phyloP scores from a whole-genome alignment of 2,888 invertebrate genomes.

The Priocnemis perturbator region DNA sequence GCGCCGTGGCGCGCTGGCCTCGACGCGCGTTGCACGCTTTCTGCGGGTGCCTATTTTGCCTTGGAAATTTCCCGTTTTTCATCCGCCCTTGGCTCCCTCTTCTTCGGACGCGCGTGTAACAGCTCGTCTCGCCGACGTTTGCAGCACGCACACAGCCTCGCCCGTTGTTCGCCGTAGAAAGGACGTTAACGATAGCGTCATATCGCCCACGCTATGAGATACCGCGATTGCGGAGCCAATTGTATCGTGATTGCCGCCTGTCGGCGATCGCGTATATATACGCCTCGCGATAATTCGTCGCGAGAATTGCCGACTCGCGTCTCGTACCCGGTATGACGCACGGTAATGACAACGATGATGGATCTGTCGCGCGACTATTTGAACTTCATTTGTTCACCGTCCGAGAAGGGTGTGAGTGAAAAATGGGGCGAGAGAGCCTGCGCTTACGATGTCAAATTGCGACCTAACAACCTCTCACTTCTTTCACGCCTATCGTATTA shows the following conservation, averaged over 20 bases:
- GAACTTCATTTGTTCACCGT: slow-evolving; percentile 5
- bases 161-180: slow-evolving; percentile 28
- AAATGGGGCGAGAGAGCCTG: not conserved
- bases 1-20: slow-evolving; percentile 23
- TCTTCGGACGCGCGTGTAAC: not conserved
- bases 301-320: slow-evolving; percentile 20
- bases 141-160: slow-evolving; percentile 3
- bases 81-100: slow-evolving; percentile 16
- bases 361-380: slow-evolving; percentile 33
- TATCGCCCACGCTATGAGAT: slow-evolving; percentile 22
- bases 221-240: slow-evolving; percentile 7
- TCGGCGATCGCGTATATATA: slow-evolving; percentile 42
- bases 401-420: not conserved
- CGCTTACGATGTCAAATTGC: not conserved
- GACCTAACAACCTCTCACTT: too few relatives aligned
- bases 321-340: slow-evolving; percentile 24
- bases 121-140: slow-evolving; percentile 27
- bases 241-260: slow-evolving; percentile 54
- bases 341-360: slow-evolving; percentile 49
- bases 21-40: slow-evolving; percentile 34
- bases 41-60: slow-evolving; percentile 37
- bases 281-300: slow-evolving; percentile 41
- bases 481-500: too few relatives aligned
- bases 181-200: slow-evolving; percentile 39
- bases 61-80: slow-evolving; percentile 53